Evolutionary conservation across 2,113 vertebrate species (phyloP).

Genomic region (Datnioides undecimradiatus): DNA sequence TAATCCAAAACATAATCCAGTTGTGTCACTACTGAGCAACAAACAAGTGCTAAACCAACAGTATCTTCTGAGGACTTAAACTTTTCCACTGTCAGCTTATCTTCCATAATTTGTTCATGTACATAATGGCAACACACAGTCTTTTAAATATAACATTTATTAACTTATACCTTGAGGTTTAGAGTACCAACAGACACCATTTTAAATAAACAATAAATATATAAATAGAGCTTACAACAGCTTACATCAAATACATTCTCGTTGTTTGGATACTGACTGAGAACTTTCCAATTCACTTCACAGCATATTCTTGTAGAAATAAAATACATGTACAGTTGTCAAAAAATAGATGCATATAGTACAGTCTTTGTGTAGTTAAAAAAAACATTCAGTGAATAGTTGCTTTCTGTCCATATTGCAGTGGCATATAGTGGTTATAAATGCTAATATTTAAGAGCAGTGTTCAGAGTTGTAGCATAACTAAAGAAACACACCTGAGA

Average conservation of each 20-base stretch:
- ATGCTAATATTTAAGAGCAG: conserved; percentile 36
- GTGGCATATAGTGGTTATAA: conserved; percentile 10
- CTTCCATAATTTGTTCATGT: neutral
- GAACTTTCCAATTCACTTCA: conserved; percentile 43
- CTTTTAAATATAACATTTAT: conserved; percentile 41
- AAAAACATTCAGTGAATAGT: conserved; percentile 8
- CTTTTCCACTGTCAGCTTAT: neutral
- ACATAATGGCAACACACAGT: neutral
- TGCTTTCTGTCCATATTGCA: conserved; percentile 7
- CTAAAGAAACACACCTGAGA: neutral
- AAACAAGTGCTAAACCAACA: neutral
- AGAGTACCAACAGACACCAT: conserved; percentile 12
- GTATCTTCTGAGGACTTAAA: neutral
- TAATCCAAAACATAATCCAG: neutral
- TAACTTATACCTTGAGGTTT: conserved; percentile 12
- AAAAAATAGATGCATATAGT: neutral
- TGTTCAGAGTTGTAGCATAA: conserved; percentile 37
- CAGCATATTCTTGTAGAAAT: conserved; percentile 6
- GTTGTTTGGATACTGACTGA: conserved; percentile 33
- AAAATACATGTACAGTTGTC: neutral
- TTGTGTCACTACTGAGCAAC: neutral
- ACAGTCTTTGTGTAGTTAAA: conserved; percentile 20
- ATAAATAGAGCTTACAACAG: conserved; percentile 56
- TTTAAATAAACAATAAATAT: conserved; percentile 72
- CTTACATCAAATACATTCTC: conserved; percentile 54